Percentiles rank a stretch among this genome's conserved stretches.
phyloP scores from a whole-genome alignment of 2,888 invertebrate genomes.

The Thera britannica region DNA sequence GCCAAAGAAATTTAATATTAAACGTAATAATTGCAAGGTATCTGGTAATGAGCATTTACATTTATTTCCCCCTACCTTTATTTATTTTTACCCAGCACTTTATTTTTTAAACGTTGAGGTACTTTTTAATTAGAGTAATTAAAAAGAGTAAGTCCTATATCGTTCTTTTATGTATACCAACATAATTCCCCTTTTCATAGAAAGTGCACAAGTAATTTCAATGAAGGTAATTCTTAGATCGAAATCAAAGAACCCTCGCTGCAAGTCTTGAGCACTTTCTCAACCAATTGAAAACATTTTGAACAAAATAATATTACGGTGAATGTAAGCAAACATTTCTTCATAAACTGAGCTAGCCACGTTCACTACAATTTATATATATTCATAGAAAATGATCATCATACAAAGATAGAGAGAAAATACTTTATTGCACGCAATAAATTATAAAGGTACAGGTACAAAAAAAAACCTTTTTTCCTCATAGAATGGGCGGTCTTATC shows the following conservation, averaged over 20 bases:
- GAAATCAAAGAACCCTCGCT: slow-evolving; percentile 21
- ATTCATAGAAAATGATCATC: too few relatives aligned
- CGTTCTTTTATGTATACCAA: slow-evolving; percentile 2
- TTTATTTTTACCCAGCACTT: slow-evolving; percentile 32
- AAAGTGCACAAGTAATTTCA: slow-evolving; percentile 12
- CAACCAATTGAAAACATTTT: slow-evolving; percentile 17
- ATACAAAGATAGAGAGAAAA: too few relatives aligned
- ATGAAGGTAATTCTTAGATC: slow-evolving; percentile 9
- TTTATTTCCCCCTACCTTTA: slow-evolving; percentile 37
- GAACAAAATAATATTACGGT: not conserved
- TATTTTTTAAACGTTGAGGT: slow-evolving; percentile 5
- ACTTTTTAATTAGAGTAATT: slow-evolving; percentile 23
- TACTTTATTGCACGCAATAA: too few relatives aligned
- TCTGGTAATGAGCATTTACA: slow-evolving; percentile 42
- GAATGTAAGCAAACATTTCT: not conserved
- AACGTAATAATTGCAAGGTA: slow-evolving; percentile 39
- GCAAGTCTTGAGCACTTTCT: slow-evolving; percentile 12
- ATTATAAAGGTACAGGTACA: too few relatives aligned
- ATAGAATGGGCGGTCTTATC: too few relatives aligned
- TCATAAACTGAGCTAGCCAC: not conserved
- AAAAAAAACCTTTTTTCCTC: too few relatives aligned
- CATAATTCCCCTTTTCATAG: slow-evolving; percentile 11
- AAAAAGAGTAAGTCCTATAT: slow-evolving; percentile 11
- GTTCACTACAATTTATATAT: too few relatives aligned
- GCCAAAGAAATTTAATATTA: slow-evolving; percentile 43